Percentiles rank a stretch among this genome's conserved stretches.
These are phyloP conservation scores for Monopterus albus DNA, from an alignment of 2,113 vertebrate species.

Conservation along the genomic window DNA sequence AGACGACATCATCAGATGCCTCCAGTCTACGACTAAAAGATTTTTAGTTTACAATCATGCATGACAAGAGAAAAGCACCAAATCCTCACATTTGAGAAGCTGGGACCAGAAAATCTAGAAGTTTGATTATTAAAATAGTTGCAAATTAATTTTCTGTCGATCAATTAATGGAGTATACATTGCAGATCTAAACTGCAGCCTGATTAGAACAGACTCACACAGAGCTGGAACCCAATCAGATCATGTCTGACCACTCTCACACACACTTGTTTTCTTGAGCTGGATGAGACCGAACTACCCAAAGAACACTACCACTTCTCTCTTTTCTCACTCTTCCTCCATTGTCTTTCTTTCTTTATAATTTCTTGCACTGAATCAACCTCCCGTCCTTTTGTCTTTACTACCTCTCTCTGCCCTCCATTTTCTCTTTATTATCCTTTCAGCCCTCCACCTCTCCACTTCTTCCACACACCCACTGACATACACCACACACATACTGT, in stretches of 20 bases:
- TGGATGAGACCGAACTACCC: conserved; percentile 8
- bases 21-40: too few relatives aligned
- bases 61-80: too few relatives aligned
- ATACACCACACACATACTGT: conserved; percentile 7
- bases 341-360: conserved; percentile 10
- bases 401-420: conserved; percentile 34
- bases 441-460: conserved; percentile 12
- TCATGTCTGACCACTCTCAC: conserved; percentile 11
- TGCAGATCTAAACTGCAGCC: too few relatives aligned
- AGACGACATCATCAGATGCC: too few relatives aligned
- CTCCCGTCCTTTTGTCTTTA: conserved; percentile 36
- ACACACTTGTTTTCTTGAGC: conserved; percentile 9
- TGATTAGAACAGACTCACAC: background rate
- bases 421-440: conserved; percentile 61
- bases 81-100: too few relatives aligned
- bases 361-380: conserved; percentile 40
- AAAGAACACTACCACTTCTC: background rate
- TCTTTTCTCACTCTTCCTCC: conserved; percentile 17
- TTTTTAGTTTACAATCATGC: too few relatives aligned
- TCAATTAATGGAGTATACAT: too few relatives aligned
- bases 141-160: too few relatives aligned
- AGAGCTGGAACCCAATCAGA: conserved; percentile 13
- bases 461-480: conserved; percentile 8
- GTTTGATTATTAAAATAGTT: too few relatives aligned
- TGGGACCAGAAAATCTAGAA: too few relatives aligned